Evolutionary conservation across 2,797 vertebrate species (phyloP).

Genomic region (Hylomyscus alleni): DNA sequence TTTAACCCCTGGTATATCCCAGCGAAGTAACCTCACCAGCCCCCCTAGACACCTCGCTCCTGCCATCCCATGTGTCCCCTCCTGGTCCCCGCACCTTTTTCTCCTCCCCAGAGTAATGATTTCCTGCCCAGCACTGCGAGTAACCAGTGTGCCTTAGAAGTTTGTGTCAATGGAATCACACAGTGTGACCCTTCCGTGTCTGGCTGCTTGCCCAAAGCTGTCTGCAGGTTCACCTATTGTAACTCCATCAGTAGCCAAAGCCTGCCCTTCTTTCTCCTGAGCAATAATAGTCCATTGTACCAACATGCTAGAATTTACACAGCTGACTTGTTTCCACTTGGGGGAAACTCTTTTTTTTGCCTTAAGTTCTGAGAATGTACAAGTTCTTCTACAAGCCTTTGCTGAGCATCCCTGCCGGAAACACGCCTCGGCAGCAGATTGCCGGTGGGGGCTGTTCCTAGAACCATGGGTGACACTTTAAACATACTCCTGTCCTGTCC

Average conservation of each 20-base stretch:
- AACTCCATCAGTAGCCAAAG: neutral
- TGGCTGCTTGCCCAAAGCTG: neutral
- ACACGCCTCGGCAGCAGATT: neutral
- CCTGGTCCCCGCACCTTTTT: neutral
- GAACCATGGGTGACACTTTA: neutral
- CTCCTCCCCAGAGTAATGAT: neutral
- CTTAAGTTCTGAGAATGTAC: neutral
- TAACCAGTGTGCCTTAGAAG: neutral
- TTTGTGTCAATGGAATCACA: neutral
- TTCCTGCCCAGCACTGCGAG: neutral
- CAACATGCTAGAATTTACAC: neutral
- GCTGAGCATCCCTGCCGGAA: neutral
- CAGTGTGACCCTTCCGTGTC: neutral
- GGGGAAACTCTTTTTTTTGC: neutral
- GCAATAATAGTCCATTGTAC: neutral
- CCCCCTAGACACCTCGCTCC: fast-evolving
- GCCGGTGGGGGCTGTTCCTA: fast-evolving
- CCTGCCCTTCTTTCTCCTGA: neutral
- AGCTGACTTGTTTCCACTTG: neutral
- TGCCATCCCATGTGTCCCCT: neutral
- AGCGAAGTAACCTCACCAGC: neutral
- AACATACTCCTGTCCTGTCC: neutral
- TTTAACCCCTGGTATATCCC: neutral
- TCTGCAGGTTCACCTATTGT: neutral
- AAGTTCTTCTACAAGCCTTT: neutral